phyloP scores from a whole-genome alignment of 2,113 vertebrate genomes.

The Lycaon pictus region DNA sequence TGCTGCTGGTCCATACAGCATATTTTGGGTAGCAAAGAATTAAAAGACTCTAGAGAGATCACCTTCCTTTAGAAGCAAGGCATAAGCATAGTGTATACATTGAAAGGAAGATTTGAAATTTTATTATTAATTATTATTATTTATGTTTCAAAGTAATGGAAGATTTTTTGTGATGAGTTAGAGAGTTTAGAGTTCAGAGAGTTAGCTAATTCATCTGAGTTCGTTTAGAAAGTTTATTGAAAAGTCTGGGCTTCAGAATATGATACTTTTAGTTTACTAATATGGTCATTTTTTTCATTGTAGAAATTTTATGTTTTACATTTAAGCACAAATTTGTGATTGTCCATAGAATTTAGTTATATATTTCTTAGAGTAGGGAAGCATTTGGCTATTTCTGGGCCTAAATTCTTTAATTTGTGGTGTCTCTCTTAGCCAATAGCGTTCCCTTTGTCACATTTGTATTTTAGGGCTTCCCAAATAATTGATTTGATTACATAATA shows the following conservation, averaged over 20 bases:
- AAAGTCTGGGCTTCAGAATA: not conserved
- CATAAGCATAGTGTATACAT: not conserved
- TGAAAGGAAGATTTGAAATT: not conserved
- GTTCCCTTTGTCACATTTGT: not conserved
- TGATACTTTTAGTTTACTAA: not conserved
- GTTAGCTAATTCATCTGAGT: not conserved
- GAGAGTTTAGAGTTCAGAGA: too few relatives aligned
- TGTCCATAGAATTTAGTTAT: not conserved
- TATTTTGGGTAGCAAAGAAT: not conserved
- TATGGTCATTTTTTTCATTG: not conserved
- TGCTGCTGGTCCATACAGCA: not conserved
- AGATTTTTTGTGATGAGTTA: not conserved
- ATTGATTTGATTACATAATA: constrained; percentile 24
- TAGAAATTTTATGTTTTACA: constrained; percentile 9
- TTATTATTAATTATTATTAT: not conserved
- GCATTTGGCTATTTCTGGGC: not conserved
- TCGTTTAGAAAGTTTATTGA: not conserved
- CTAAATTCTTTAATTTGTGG: not conserved
- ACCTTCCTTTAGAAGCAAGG: not conserved
- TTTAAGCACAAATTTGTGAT: not conserved
- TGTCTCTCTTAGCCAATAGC: not conserved
- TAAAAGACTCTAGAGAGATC: not conserved
- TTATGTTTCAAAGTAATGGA: not conserved
- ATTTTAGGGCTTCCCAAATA: constrained; percentile 35
- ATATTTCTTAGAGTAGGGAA: not conserved